Base-by-base conservation (phyloP, 1,140 invertebrate genomes). In the Marisa cornuarietis region DNA sequence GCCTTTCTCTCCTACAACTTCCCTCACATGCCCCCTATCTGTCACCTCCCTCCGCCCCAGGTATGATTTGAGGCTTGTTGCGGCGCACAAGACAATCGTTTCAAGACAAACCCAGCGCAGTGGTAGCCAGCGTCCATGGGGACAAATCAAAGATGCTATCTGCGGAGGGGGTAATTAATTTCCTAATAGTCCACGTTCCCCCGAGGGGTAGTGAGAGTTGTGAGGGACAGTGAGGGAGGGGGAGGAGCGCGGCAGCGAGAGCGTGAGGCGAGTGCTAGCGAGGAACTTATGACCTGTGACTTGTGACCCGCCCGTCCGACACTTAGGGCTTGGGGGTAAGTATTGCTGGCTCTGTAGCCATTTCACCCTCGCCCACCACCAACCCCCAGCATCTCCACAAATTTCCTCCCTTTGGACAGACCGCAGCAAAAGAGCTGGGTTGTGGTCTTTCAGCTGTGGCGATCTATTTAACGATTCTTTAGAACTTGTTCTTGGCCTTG, bases 131-230 rank as follows among this genome's bases (percentile, higher is more conserved):
- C 71, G 22, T 58, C 54, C 16, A 18, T 58, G 54, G 54, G 26
- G 71, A 14, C 8, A 73, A 73, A 73, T 73, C 71, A 73, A 73
- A 73, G 71, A 73, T 73, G 71, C 18, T 73, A 73, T 73, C 71
- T 11, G 11, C 52, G 13, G 51, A 49, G 49, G 10, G 49, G 71
- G 71, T 73, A 73, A 73, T 73, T 73, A 73, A 73, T 73, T 73
- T 73, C 71, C 71, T 73, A 73, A 73, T 73, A 73, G 71, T 18
- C n/a, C 22, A 6, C 65, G n/a, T 22, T 31, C 10, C 26, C 65
- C 65, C 65, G 22, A 10, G 20, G 42, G 69, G 69, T 31, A 16
- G n/a, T n/a, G 69, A 49, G 69, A 4, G 69, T 16, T 26, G 68
- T 6, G 24, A 42, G 49, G 72, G n/a, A n/a, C n/a, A n/a, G n/a